Conservation (phyloP, 2,888 invertebrate genomes). For the Fissipunctia ypsillon region DNA sequence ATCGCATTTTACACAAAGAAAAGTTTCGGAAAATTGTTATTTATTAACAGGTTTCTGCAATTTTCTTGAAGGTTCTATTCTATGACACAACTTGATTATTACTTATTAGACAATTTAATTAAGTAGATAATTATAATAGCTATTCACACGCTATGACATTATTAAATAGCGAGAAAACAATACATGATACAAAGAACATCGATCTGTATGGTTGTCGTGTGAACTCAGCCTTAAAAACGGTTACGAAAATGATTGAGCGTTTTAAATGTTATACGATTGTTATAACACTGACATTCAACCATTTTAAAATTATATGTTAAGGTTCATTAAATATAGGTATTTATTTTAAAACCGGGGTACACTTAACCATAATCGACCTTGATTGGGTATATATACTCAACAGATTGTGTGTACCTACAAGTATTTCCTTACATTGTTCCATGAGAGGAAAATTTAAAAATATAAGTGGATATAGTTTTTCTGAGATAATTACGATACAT, state of each 20-base stretch:
- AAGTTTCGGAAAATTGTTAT: neutral
- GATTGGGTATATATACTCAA: constrained; percentile 2
- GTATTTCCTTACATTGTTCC: constrained; percentile 47
- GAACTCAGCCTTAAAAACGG: constrained; percentile 48
- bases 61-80: neutral
- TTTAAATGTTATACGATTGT: constrained; percentile 39
- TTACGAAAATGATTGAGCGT: constrained; percentile 49
- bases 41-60: neutral
- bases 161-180: constrained; percentile 46
- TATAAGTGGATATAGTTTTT: constrained; percentile 35
- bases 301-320: constrained; percentile 12
- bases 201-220: constrained; percentile 48
- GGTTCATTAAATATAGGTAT: constrained; percentile 30
- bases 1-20: neutral
- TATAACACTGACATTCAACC: constrained; percentile 23
- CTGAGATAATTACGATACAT: constrained; percentile 42
- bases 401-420: neutral
- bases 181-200: constrained; percentile 50
- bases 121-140: constrained; percentile 23
- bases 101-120: constrained; percentile 13
- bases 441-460: constrained; percentile 28
- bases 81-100: constrained; percentile 19
- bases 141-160: constrained; percentile 41
- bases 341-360: constrained; percentile 16
- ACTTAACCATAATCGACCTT: constrained; percentile 27